Evolutionary conservation across 2,113 vertebrate genomes (phyloP).

Genomic region (Origma solitaria): DNA sequence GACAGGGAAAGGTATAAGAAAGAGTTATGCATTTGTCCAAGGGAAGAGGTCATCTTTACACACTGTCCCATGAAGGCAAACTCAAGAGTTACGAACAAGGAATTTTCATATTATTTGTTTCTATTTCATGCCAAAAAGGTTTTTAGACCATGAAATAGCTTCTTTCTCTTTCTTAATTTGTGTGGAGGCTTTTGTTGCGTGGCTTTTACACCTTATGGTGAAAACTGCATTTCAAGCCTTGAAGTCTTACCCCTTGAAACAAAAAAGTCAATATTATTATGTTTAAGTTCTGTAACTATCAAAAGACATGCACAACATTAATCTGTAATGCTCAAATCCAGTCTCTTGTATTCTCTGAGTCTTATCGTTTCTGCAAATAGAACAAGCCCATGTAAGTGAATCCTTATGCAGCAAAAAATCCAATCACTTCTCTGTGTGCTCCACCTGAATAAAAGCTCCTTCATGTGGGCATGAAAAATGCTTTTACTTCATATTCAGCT

Average conservation of each 20-base stretch:
- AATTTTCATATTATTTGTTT: not conserved
- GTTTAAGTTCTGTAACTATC: not conserved
- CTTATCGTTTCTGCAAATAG: not conserved
- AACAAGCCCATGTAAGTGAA: not conserved
- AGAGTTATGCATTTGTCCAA: accelerated
- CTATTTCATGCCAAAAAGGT: not conserved
- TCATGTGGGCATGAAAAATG: not conserved
- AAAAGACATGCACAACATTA: not conserved
- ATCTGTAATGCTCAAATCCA: not conserved
- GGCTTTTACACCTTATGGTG: not conserved
- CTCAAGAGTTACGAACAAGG: not conserved
- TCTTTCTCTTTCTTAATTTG: not conserved
- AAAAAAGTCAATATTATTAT: not conserved
- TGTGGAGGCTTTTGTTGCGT: not conserved
- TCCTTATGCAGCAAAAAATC: not conserved
- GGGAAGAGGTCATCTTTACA: not conserved
- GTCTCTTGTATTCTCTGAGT: not conserved
- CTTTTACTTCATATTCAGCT: not conserved
- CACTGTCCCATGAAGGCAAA: not conserved
- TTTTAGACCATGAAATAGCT: not conserved
- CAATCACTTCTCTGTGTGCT: not conserved
- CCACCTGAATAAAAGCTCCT: not conserved
- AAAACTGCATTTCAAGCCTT: not conserved
- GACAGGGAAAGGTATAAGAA: not conserved
- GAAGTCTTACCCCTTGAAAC: not conserved